phyloP scores from a whole-genome alignment of 2,113 vertebrate genomes.

The Sinosuthora webbiana region DNA sequence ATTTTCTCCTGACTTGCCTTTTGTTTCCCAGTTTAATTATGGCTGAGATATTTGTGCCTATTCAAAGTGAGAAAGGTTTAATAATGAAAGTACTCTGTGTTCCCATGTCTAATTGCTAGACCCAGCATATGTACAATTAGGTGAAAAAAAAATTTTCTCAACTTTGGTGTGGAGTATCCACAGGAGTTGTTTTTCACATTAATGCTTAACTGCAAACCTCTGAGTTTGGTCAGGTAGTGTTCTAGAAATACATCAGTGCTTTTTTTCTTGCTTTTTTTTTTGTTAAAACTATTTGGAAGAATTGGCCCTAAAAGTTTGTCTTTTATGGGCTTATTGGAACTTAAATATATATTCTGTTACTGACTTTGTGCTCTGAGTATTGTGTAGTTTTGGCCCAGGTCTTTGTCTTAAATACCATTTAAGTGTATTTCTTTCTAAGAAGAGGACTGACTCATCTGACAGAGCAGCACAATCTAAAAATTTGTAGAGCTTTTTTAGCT shows the following conservation, averaged over 20 bases:
- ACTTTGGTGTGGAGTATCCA: background rate
- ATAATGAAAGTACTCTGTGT: background rate
- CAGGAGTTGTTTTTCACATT: background rate
- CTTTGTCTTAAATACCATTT: background rate
- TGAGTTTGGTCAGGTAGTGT: background rate
- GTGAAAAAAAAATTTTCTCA: background rate
- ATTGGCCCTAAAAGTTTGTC: background rate
- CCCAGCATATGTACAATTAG: background rate
- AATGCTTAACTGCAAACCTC: background rate
- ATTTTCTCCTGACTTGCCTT: background rate
- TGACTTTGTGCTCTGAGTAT: background rate
- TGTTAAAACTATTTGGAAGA: background rate
- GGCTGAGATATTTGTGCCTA: background rate
- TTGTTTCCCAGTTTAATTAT: background rate
- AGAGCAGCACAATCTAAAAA: background rate
- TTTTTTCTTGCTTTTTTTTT: background rate
- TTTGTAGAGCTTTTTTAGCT: background rate
- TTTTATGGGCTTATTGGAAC: background rate
- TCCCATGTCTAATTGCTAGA: background rate
- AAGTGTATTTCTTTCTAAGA: background rate
- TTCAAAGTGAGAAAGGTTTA: background rate
- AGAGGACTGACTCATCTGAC: background rate
- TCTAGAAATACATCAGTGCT: background rate
- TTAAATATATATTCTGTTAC: background rate
- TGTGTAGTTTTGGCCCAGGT: background rate